A percentile compares a stretch with the other conserved stretches of the same genome.
Evolutionary conservation across 2,797 vertebrate genomes (phyloP).

Genomic region (Botia kubotai): DNA sequence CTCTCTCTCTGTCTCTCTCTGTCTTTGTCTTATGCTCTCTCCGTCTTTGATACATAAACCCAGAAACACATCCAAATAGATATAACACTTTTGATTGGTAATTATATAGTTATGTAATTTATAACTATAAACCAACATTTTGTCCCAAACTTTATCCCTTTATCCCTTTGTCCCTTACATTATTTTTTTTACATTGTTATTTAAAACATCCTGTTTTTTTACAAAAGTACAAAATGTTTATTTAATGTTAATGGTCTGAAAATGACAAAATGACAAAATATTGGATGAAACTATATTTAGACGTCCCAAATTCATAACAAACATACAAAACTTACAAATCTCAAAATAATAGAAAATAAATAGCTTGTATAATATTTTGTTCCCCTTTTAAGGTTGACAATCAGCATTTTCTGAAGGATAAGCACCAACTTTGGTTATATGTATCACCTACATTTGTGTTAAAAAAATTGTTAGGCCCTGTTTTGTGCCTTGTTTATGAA

Average conservation of each 20-base stretch:
- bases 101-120: no score
- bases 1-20: not conserved
- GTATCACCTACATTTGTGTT: no score
- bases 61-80: no score
- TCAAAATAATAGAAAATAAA: not conserved
- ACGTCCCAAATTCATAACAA: not conserved
- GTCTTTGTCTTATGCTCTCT: not conserved
- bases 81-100: no score
- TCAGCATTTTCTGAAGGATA: not conserved
- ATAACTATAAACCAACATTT: no score
- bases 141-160: no score
- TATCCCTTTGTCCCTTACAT: no score
- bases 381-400: no score
- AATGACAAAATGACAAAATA: not conserved
- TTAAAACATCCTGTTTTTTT: not conserved
- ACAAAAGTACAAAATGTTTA: not conserved
- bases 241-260: not conserved
- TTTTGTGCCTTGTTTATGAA: no score
- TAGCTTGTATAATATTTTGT: not conserved
- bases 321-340: not conserved
- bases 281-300: not conserved
- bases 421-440: no score
- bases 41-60: not conserved
- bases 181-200: not conserved
- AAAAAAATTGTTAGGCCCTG: no score